Evolutionary conservation across 92 coral and sea anemone species (phyloP).

Genomic region (Zoanthus solanderi): DNA sequence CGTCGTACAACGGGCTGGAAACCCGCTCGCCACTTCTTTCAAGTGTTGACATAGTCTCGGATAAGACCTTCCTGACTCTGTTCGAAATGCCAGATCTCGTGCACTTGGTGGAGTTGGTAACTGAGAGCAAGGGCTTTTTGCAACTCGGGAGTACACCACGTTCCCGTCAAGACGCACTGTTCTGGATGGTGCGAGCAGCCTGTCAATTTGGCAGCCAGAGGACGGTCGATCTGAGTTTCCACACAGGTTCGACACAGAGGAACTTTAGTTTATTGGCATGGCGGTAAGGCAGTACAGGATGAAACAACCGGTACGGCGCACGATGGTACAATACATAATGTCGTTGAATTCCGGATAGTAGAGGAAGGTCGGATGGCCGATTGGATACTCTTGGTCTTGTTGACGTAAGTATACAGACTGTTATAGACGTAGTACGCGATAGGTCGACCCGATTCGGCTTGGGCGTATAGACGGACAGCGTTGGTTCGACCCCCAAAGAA

Average conservation of each 20-base stretch:
- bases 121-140: neutral
- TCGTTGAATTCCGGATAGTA: neutral
- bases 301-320: neutral
- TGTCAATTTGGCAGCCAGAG: too few relatives aligned
- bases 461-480: neutral
- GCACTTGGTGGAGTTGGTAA: constrained; percentile 18
- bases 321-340: neutral
- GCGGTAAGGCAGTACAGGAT: neutral
- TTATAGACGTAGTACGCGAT: neutral
- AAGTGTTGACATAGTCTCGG: constrained; percentile 35
- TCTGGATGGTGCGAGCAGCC: too few relatives aligned
- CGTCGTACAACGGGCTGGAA: constrained; percentile 3
- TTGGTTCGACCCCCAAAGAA: too few relatives aligned
- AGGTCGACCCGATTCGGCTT: neutral
- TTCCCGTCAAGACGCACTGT: too few relatives aligned
- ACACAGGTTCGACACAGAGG: too few relatives aligned
- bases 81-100: constrained; percentile 34
- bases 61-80: neutral
- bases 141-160: too few relatives aligned
- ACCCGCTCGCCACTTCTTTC: constrained; percentile 47
- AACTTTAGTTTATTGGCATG: too few relatives aligned
- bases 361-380: neutral
- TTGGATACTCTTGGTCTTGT: neutral
- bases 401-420: neutral
- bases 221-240: too few relatives aligned